A percentile compares a stretch with the other conserved stretches of the same genome.
Evolutionary conservation across 2,888 invertebrate genomes (phyloP).

Genomic region (Frankliniella fusca): DNA sequence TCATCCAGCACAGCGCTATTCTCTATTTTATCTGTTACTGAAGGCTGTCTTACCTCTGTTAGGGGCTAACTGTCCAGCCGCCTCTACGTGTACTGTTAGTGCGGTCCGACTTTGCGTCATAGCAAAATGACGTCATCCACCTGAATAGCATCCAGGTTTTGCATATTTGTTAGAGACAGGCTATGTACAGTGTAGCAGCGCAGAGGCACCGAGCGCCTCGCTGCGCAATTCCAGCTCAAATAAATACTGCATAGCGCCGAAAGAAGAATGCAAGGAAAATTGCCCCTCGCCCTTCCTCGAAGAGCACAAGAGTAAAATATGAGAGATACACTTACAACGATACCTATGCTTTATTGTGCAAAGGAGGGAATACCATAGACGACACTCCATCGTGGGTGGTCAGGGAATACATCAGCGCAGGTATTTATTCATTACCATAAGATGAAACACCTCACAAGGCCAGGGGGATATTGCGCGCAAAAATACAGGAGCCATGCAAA

Average conservation of each 20-base stretch:
- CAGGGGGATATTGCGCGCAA: background rate
- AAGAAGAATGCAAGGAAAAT: background rate
- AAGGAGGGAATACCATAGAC: too few relatives aligned
- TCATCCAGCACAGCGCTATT: too few relatives aligned
- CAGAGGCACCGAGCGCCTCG: slow-evolving; percentile 47
- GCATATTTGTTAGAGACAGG: too few relatives aligned
- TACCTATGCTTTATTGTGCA: too few relatives aligned
- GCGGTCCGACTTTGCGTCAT: background rate
- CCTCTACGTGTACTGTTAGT: background rate
- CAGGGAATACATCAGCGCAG: too few relatives aligned
- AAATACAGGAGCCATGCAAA: slow-evolving; percentile 13
- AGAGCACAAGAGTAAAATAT: background rate
- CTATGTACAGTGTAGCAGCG: slow-evolving; percentile 37
- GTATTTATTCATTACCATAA: too few relatives aligned
- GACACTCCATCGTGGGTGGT: too few relatives aligned
- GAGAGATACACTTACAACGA: background rate
- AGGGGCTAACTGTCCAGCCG: slow-evolving; percentile 42
- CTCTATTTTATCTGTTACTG: slow-evolving; percentile 32
- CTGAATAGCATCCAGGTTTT: too few relatives aligned
- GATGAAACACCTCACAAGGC: too few relatives aligned
- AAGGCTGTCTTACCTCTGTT: slow-evolving; percentile 46
- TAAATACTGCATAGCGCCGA: background rate
- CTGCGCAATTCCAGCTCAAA: background rate
- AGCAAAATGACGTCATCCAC: too few relatives aligned
- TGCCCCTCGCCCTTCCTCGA: too few relatives aligned